phyloP scores from a whole-genome alignment of 1,140 invertebrate species.

The Protaetia brevitarsis region DNA sequence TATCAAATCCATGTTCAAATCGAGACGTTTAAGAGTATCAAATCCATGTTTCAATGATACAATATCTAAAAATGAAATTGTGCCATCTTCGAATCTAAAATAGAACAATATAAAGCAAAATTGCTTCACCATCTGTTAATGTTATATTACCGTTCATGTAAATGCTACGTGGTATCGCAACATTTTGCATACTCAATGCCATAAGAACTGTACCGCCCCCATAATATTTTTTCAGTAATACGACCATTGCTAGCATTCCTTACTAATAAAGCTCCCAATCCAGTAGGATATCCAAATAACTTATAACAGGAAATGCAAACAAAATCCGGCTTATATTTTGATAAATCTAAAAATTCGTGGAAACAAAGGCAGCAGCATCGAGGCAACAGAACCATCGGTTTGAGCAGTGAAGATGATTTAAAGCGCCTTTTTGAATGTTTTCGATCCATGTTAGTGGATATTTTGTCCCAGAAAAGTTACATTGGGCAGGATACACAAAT shows the following conservation, averaged over 20 bases:
- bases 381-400: conserved; percentile 76
- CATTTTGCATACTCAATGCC: conserved; percentile 65
- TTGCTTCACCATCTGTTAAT: too few relatives aligned
- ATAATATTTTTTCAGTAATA: conserved; percentile 74
- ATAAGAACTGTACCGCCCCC: conserved; percentile 90
- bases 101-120: too few relatives aligned
- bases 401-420: conserved; percentile 51
- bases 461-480: conserved; percentile 92
- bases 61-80: conserved; percentile 83
- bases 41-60: conserved; percentile 79
- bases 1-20: conserved; percentile 62
- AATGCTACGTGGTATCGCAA: conserved; percentile 64
- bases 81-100: conserved; percentile 97
- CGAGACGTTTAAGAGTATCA: conserved; percentile 60
- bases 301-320: conserved; percentile 94
- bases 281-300: conserved; percentile 96
- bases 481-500: conserved; percentile 87
- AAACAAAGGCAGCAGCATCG: conserved; percentile 81
- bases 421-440: conserved; percentile 59
- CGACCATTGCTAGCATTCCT: conserved; percentile 61
- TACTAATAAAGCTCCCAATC: conserved; percentile 83
- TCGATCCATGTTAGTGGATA: conserved; percentile 76
- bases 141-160: too few relatives aligned
- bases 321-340: conserved; percentile 77
- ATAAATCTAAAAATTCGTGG: conserved; percentile 79